Evolutionary conservation across 2,888 invertebrate species (phyloP).

Genomic region (Belgica antarctica): DNA sequence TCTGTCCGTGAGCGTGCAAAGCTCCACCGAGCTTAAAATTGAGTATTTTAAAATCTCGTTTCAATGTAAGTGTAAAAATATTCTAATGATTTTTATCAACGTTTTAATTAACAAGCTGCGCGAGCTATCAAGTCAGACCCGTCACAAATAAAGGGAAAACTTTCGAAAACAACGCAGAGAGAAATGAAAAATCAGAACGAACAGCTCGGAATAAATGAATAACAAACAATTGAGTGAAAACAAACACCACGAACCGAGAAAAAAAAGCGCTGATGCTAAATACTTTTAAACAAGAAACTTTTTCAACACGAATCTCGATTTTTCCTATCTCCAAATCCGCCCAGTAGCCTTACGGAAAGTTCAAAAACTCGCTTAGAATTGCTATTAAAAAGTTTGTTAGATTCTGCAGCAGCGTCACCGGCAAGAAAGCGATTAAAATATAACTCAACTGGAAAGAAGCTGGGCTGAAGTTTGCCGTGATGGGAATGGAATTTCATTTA

Average conservation of each 20-base stretch:
- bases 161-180: slow-evolving; percentile 8
- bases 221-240: slow-evolving; percentile 20
- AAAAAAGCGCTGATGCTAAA: background rate
- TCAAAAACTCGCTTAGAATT: background rate
- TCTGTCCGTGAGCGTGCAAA: background rate
- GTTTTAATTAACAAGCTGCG: background rate
- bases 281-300: background rate
- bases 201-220: slow-evolving; percentile 25
- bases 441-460: too few species aligned
- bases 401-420: too few species aligned
- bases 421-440: too few species aligned
- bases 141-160: slow-evolving; percentile 23
- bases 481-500: too few species aligned
- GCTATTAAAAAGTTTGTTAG: too few species aligned
- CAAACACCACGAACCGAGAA: background rate
- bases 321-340: too few species aligned
- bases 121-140: background rate
- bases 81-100: slow-evolving; percentile 10
- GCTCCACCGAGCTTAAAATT: slow-evolving; percentile 12
- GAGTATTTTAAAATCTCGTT: background rate
- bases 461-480: too few species aligned
- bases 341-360: too few species aligned
- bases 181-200: slow-evolving; percentile 22
- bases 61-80: slow-evolving; percentile 18
- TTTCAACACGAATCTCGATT: too few species aligned